Evolutionary conservation across 2,113 vertebrate genomes (phyloP).

Genomic region (Raja brachyura): DNA sequence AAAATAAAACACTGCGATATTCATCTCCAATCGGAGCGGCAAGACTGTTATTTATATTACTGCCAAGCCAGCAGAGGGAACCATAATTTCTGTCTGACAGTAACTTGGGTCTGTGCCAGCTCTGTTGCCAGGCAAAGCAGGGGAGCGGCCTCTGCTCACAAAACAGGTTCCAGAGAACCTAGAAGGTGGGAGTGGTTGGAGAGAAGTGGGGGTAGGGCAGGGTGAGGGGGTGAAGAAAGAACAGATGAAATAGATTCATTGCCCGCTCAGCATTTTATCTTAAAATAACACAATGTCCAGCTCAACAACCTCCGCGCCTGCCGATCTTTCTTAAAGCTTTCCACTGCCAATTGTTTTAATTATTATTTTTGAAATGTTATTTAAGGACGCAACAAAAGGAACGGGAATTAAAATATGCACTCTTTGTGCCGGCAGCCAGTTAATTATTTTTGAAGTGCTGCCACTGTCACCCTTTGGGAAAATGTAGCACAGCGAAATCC

Average conservation of each 20-base stretch:
- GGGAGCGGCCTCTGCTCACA: neutral
- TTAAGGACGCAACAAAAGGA: neutral
- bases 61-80: slow-evolving; percentile 35
- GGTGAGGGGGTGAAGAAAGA: neutral
- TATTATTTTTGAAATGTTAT: slow-evolving; percentile 7
- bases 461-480: neutral
- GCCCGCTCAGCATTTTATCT: neutral
- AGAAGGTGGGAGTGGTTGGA: slow-evolving; percentile 7
- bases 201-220: neutral
- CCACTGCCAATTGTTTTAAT: neutral
- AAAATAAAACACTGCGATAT: neutral
- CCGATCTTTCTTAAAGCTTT: slow-evolving; percentile 1
- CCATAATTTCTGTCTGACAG: slow-evolving; percentile 31
- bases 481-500: neutral
- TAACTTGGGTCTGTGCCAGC: slow-evolving; percentile 26
- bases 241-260: slow-evolving; percentile 14
- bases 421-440: neutral
- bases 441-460: neutral
- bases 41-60: slow-evolving; percentile 28
- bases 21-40: slow-evolving; percentile 14
- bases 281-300: neutral
- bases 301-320: neutral
- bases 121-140: slow-evolving; percentile 13
- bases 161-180: slow-evolving; percentile 26
- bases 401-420: neutral